These are phyloP conservation scores for Phasianus colchicus DNA, from an alignment of 2,113 vertebrate species.

Conservation along the genomic window DNA sequence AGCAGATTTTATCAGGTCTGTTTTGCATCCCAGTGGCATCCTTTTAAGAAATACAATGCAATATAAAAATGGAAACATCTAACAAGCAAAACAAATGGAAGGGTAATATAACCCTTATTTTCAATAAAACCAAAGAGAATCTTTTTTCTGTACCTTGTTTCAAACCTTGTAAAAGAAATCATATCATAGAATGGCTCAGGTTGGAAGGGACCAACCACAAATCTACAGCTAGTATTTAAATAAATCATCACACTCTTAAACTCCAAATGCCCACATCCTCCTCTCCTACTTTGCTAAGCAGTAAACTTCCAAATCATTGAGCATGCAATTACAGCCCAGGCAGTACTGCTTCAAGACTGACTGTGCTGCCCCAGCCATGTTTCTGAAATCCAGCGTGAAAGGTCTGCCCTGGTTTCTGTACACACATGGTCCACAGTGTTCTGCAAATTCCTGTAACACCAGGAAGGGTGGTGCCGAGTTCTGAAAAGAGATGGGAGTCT, in stretches of 20 bases:
- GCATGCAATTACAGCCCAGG: not conserved
- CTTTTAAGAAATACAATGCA: not conserved
- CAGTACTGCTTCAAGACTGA: not conserved
- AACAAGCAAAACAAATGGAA: not conserved
- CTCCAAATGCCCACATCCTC: not conserved
- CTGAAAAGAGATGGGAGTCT: not conserved
- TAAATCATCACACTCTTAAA: not conserved
- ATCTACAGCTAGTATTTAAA: not conserved
- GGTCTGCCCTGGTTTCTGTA: not conserved
- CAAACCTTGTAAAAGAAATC: not conserved
- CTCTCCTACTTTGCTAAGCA: not conserved
- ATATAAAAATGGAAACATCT: not conserved
- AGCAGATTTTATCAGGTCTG: not conserved
- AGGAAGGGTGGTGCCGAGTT: not conserved
- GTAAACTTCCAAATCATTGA: not conserved
- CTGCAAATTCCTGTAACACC: not conserved
- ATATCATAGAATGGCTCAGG: too few species aligned
- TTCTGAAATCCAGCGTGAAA: not conserved
- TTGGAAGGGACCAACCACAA: not conserved
- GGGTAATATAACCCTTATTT: not conserved
- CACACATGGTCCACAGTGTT: not conserved
- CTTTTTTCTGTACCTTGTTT: not conserved
- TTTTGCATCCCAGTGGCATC: not conserved
- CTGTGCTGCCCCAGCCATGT: fast-evolving
- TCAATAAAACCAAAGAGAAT: not conserved